Percentiles rank a stretch among this genome's conserved stretches.
phyloP scores from a whole-genome alignment of 1,140 invertebrate genomes.

The Gryon sp. region DNA sequence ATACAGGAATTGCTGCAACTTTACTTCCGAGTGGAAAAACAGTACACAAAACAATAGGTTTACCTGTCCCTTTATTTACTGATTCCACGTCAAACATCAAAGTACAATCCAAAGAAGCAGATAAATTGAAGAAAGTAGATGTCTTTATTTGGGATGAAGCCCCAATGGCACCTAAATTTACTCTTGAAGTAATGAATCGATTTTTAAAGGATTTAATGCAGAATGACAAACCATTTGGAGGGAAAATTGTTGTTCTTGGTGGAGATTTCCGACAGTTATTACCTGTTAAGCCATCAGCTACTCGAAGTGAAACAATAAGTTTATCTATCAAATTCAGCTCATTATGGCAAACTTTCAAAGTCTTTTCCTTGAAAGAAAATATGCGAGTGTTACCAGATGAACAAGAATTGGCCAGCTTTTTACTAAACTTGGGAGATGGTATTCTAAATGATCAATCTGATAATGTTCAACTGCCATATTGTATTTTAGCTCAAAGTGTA shows the following conservation, averaged over 20 bases:
- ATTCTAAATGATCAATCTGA: constrained; percentile 20
- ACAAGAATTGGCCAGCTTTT: constrained; percentile 20
- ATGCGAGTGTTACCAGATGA: constrained; percentile 7
- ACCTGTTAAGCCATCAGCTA: constrained; percentile 46
- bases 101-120: constrained; percentile 25
- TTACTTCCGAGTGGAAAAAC: no score
- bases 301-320: constrained; percentile 13
- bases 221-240: constrained; percentile 50
- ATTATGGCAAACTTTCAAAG: constrained; percentile 6
- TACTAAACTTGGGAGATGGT: constrained; percentile 12
- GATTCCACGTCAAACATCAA: constrained; percentile 49
- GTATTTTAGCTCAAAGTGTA: background rate
- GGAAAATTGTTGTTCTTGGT: constrained; percentile 60
- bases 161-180: constrained; percentile 63
- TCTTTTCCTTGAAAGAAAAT: constrained; percentile 8
- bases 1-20: no score
- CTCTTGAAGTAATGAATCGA: constrained; percentile 31
- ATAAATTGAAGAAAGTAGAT: constrained; percentile 42
- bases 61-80: constrained; percentile 41
- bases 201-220: no score
- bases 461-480: constrained; percentile 19
- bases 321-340: constrained; percentile 20
- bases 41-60: constrained; percentile 33
- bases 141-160: constrained; percentile 43
- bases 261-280: constrained; percentile 63